A percentile compares a stretch with the other conserved stretches of the same genome.
These are phyloP conservation scores for Drosophila erecta DNA, from an alignment of 1,140 invertebrate genomes.

Conservation along the genomic window DNA sequence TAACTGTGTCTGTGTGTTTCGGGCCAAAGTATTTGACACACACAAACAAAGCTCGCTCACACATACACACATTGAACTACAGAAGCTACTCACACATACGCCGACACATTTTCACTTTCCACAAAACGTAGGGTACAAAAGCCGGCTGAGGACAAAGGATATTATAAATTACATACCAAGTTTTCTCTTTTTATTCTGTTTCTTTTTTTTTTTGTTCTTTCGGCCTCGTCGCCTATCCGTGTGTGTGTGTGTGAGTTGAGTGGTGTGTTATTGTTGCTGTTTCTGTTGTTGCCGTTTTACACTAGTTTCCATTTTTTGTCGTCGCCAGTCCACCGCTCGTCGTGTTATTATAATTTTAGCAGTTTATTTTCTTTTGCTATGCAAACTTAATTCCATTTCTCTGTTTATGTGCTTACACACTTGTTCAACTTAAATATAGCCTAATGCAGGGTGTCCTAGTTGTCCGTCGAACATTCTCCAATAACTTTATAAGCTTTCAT, in stretches of 20 bases:
- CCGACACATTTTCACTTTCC: conserved; percentile 78
- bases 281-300: conserved; percentile 44
- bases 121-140: conserved; percentile 55
- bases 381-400: conserved; percentile 84
- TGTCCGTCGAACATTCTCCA: neutral
- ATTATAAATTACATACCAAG: conserved; percentile 80
- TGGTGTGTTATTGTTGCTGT: conserved; percentile 46
- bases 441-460: conserved; percentile 17
- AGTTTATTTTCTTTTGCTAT: conserved; percentile 82
- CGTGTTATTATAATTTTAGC: conserved; percentile 79
- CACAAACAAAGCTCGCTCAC: conserved; percentile 35
- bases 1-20: conserved; percentile 35
- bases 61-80: neutral
- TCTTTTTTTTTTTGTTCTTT: conserved; percentile 26
- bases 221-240: conserved; percentile 26
- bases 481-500: no score
- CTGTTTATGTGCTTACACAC: conserved; percentile 84
- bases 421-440: conserved; percentile 71
- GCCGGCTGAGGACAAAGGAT: conserved; percentile 67
- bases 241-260: conserved; percentile 6
- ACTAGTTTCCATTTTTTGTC: conserved; percentile 65
- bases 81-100: conserved; percentile 22
- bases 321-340: conserved; percentile 1
- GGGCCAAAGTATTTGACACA: conserved; percentile 57
- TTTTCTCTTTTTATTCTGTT: conserved; percentile 31